Percentiles rank a stretch among this genome's conserved stretches.
These are phyloP conservation scores for Amphipyra berbera DNA, from an alignment of 2,888 invertebrate genomes.

Conservation along the genomic window DNA sequence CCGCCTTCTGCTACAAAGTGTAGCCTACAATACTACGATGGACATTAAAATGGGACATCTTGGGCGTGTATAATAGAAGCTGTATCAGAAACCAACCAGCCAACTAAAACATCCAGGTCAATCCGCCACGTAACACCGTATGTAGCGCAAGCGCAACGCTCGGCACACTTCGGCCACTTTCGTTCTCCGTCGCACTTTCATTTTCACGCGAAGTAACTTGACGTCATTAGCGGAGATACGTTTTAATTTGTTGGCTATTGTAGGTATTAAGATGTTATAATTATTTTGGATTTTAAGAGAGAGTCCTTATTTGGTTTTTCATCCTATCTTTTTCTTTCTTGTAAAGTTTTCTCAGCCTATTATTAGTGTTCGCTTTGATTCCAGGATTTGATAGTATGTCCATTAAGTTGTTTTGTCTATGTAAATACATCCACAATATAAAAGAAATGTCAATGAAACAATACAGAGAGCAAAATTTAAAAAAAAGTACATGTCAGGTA, in stretches of 20 bases:
- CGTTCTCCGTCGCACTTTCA: slow-evolving; percentile 72
- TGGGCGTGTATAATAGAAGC: background rate
- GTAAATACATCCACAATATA: too few species aligned
- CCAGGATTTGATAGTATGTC: too few species aligned
- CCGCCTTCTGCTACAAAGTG: too few species aligned
- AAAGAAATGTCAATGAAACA: too few species aligned
- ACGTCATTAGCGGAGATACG: slow-evolving; percentile 45
- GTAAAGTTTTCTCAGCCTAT: too few species aligned
- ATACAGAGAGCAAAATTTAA: too few species aligned
- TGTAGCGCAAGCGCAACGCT: slow-evolving; percentile 52
- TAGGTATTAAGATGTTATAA: background rate
- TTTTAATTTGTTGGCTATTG: slow-evolving; percentile 20
- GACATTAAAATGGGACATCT: too few species aligned
- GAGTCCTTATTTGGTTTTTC: background rate
- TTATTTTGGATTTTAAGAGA: background rate
- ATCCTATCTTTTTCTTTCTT: too few species aligned
- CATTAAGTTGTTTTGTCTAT: too few species aligned
- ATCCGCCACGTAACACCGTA: slow-evolving; percentile 50
- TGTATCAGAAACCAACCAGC: slow-evolving; percentile 29
- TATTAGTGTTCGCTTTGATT: too few species aligned
- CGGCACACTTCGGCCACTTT: slow-evolving; percentile 68
- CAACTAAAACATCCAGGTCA: slow-evolving; percentile 56
- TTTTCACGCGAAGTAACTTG: slow-evolving; percentile 64
- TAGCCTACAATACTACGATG: too few species aligned
- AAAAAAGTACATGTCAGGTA: too few species aligned